phyloP scores from a whole-genome alignment of 1,140 invertebrate genomes.

The Drosophila athabasca region DNA sequence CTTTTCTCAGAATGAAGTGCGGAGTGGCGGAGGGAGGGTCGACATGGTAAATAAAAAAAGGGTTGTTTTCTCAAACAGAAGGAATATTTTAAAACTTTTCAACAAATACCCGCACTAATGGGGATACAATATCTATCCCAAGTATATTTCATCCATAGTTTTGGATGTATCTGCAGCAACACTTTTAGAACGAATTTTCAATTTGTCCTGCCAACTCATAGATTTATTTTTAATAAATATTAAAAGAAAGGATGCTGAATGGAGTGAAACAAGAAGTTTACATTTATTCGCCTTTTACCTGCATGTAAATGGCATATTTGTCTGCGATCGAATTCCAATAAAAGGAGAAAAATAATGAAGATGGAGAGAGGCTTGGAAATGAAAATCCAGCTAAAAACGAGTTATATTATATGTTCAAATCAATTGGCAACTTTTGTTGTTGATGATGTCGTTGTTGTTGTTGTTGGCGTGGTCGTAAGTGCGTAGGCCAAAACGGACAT shows the following conservation, averaged over 20 bases:
- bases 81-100: no score
- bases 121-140: no score
- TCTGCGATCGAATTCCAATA: constrained; percentile 13
- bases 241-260: not conserved
- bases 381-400: constrained; percentile 26
- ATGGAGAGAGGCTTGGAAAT: constrained; percentile 48
- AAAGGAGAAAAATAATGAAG: constrained; percentile 16
- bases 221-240: not conserved
- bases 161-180: no score
- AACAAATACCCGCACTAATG: no score
- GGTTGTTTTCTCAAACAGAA: no score
- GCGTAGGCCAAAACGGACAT: constrained; percentile 54
- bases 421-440: constrained; percentile 61
- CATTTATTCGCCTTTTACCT: constrained; percentile 42
- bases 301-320: constrained; percentile 34
- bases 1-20: constrained; percentile 36
- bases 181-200: constrained; percentile 8
- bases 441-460: constrained; percentile 32
- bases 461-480: constrained; percentile 24
- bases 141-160: no score
- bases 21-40: constrained; percentile 5
- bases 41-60: constrained; percentile 3
- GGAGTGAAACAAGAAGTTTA: constrained; percentile 23
- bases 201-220: not conserved
- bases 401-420: constrained; percentile 64